These are phyloP conservation scores for Baccha elongata DNA, from an alignment of 2,888 invertebrate genomes.

Conservation along the genomic window DNA sequence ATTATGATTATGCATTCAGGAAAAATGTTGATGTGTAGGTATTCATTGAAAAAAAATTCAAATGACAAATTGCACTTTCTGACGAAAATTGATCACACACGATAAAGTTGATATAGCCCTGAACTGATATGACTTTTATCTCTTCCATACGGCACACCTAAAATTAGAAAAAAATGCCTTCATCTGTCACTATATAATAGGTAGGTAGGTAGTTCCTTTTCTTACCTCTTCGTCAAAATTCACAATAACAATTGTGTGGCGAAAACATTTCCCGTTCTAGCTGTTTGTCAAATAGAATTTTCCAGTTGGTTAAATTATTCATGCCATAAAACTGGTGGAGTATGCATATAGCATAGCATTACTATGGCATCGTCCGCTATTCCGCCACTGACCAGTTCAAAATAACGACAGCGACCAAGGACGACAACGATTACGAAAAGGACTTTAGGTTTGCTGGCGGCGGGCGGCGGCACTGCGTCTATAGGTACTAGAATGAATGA, in stretches of 20 bases:
- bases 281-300: conserved; percentile 67
- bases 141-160: not conserved
- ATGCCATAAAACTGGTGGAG: conserved; percentile 51
- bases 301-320: conserved; percentile 72
- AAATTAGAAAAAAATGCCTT: not conserved
- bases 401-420: not conserved
- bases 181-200: no score
- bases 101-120: no score
- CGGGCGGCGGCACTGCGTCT: no score
- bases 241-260: conserved; percentile 60
- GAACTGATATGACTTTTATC: no score
- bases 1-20: no score
- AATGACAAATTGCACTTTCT: no score
- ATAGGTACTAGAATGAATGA: conserved; percentile 61
- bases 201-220: conserved; percentile 2
- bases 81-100: no score
- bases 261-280: conserved; percentile 61
- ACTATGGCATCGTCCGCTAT: not conserved
- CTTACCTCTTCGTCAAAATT: conserved; percentile 55
- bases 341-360: conserved; percentile 12
- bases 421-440: not conserved
- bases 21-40: no score
- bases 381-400: not conserved
- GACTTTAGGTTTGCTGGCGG: no score
- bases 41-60: no score